phyloP scores from a whole-genome alignment of 2,797 vertebrate genomes.

The Todus mexicanus region DNA sequence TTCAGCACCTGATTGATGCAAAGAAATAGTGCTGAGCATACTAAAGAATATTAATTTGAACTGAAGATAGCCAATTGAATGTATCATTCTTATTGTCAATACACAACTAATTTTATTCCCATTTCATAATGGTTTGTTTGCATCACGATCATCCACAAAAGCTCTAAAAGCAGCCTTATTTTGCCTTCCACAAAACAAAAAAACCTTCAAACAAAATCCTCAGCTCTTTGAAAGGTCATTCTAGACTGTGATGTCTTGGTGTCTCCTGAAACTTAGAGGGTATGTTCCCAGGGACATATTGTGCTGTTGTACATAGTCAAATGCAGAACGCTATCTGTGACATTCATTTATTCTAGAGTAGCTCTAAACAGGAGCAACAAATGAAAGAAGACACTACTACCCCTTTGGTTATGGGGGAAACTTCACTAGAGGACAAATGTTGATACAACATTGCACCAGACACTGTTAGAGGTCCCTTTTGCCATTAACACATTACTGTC shows the following conservation, averaged over 20 bases:
- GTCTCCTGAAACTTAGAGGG: not conserved
- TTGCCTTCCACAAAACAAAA: not conserved
- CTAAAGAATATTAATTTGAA: not conserved
- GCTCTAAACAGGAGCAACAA: not conserved
- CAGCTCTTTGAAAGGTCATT: not conserved
- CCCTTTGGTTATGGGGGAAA: not conserved
- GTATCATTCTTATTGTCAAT: not conserved
- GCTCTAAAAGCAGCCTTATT: not conserved
- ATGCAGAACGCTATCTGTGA: not conserved
- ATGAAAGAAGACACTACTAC: not conserved
- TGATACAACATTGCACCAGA: not conserved
- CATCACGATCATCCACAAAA: not conserved
- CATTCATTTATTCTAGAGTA: not conserved
- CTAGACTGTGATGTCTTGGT: not conserved
- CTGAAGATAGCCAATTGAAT: not conserved
- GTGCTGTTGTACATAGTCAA: not conserved
- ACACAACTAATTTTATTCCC: not conserved
- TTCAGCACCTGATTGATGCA: not conserved
- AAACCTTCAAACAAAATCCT: not conserved
- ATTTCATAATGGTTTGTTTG: not conserved
- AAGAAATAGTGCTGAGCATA: not conserved
- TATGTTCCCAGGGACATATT: not conserved
- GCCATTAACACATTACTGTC: not conserved
- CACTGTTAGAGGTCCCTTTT: not conserved
- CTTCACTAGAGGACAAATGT: not conserved